A percentile compares a stretch with the other conserved stretches of the same genome.
Conservation (phyloP, 2,888 invertebrate species). For the Hemithea aestivaria region DNA sequence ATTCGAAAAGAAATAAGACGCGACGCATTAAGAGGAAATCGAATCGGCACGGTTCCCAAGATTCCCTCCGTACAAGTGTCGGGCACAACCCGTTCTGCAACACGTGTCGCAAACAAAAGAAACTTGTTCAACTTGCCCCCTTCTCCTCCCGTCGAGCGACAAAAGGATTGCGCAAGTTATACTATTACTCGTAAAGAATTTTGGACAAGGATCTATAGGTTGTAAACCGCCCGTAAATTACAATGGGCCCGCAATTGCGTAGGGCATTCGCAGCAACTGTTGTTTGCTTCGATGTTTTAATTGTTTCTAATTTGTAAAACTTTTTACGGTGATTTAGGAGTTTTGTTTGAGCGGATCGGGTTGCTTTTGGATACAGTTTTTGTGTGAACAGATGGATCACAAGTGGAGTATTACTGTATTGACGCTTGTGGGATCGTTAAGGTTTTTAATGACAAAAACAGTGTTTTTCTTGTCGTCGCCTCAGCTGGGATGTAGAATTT, state of each 20-base stretch:
- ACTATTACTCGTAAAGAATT: slow-evolving; percentile 77
- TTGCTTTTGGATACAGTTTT: slow-evolving; percentile 39
- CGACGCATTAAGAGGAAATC: slow-evolving; percentile 50
- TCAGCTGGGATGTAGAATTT: slow-evolving; percentile 14
- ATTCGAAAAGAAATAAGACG: slow-evolving; percentile 41
- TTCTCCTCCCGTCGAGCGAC: slow-evolving; percentile 48
- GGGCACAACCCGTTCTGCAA: slow-evolving; percentile 73
- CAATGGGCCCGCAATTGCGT: slow-evolving; percentile 74
- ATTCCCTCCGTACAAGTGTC: slow-evolving; percentile 65
- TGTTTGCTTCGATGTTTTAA: slow-evolving; percentile 76
- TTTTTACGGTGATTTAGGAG: slow-evolving; percentile 69
- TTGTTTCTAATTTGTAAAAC: slow-evolving; percentile 76
- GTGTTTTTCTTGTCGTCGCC: slow-evolving; percentile 24
- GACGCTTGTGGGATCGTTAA: slow-evolving; percentile 53
- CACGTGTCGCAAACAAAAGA: slow-evolving; percentile 77
- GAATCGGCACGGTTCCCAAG: slow-evolving; percentile 50
- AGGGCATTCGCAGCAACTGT: slow-evolving; percentile 76
- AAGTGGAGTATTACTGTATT: slow-evolving; percentile 38
- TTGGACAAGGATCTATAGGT: slow-evolving; percentile 74
- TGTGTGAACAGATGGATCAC: slow-evolving; percentile 41
- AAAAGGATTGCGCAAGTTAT: slow-evolving; percentile 77
- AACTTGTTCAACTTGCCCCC: slow-evolving; percentile 58
- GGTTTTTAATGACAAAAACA: slow-evolving; percentile 47
- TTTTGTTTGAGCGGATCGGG: slow-evolving; percentile 60
- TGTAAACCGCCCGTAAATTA: slow-evolving; percentile 71